A percentile compares a stretch with the other conserved stretches of the same genome.
Evolutionary conservation across 2,888 invertebrate species (phyloP).

Genomic region (Didymodactylos carnosus): DNA sequence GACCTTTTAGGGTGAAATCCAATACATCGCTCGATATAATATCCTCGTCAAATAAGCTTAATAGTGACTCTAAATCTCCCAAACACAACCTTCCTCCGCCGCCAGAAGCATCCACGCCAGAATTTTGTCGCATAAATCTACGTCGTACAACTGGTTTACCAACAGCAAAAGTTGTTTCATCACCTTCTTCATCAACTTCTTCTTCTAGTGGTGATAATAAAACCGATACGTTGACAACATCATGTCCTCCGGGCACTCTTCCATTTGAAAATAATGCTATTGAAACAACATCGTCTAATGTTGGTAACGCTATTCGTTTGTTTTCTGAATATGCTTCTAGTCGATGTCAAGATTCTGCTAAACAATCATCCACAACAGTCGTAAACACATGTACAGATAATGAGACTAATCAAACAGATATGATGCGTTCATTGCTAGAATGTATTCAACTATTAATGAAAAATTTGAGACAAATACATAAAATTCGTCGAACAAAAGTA

Average conservation of each 20-base stretch:
- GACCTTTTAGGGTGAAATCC: neutral
- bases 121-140: neutral
- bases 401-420: neutral
- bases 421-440: neutral
- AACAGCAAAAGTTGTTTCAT: neutral
- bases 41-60: neutral
- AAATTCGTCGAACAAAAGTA: neutral
- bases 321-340: neutral
- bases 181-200: neutral
- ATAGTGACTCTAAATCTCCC: neutral
- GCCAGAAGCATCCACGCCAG: neutral
- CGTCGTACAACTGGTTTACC: neutral
- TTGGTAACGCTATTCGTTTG: neutral
- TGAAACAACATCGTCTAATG: neutral
- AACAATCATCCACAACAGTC: neutral
- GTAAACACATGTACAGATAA: neutral
- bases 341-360: neutral
- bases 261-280: no score
- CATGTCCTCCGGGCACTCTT: no score
- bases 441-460: neutral
- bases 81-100: neutral
- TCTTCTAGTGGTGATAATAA: no score
- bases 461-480: neutral
- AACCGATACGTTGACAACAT: no score
- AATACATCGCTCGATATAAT: neutral